These are phyloP conservation scores for Machaerirhynchus nigripectus DNA, from an alignment of 2,113 vertebrate genomes.

Conservation along the genomic window DNA sequence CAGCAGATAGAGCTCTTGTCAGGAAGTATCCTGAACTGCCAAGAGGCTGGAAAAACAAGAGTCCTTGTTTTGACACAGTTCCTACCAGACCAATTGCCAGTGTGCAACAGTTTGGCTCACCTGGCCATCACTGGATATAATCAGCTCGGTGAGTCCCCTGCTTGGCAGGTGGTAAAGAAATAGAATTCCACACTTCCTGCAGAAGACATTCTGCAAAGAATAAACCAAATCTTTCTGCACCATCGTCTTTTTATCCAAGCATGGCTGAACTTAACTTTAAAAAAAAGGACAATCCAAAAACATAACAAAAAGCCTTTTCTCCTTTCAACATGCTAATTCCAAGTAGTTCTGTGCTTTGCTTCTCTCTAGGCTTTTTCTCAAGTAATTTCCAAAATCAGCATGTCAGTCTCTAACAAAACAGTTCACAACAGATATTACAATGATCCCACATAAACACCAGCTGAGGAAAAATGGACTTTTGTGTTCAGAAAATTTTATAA, in stretches of 20 bases:
- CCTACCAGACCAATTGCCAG: not conserved
- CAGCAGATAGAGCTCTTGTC: not conserved
- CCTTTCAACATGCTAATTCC: not conserved
- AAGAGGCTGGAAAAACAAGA: slow-evolving; percentile 31
- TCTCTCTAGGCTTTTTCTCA: not conserved
- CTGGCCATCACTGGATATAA: not conserved
- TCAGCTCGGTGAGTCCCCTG: not conserved
- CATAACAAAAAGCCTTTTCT: not conserved
- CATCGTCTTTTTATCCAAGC: not conserved
- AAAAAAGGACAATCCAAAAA: not conserved
- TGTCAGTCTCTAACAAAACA: not conserved
- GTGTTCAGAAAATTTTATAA: not conserved
- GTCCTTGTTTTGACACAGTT: not conserved
- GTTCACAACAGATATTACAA: not conserved
- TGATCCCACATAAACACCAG: not conserved
- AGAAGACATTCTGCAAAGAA: not conserved
- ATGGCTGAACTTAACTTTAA: not conserved
- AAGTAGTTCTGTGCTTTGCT: not conserved
- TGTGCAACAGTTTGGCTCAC: not conserved
- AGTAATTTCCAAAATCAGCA: not conserved
- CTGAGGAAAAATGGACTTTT: not conserved
- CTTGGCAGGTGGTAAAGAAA: not conserved
- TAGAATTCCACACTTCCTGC: not conserved
- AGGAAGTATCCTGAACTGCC: not conserved
- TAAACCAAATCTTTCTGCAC: not conserved